Conservation (phyloP, 2,888 invertebrate genomes). For the Hirtodrosophila confusa region DNA sequence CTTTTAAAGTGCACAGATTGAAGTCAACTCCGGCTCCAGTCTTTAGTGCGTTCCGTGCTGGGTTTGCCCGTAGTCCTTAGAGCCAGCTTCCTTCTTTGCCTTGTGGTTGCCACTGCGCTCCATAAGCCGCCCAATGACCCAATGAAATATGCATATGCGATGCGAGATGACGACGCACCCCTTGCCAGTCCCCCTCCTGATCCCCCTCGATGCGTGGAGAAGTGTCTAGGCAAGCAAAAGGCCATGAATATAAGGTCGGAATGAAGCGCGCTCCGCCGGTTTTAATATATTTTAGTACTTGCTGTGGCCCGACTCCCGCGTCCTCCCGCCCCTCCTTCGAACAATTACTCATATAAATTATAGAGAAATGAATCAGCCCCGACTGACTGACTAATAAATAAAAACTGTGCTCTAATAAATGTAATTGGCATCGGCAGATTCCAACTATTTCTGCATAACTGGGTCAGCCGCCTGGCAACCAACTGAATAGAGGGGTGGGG, state of each 20-base stretch:
- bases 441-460: slow-evolving; percentile 59
- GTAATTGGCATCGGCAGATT: slow-evolving; percentile 65
- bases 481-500: slow-evolving; percentile 6
- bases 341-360: slow-evolving; percentile 74
- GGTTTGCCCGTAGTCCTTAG: slow-evolving; percentile 23
- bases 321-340: slow-evolving; percentile 1
- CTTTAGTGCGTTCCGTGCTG: neutral
- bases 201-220: neutral
- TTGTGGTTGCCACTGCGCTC: slow-evolving; percentile 17
- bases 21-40: neutral
- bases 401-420: slow-evolving; percentile 70
- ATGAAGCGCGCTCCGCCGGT: slow-evolving; percentile 31
- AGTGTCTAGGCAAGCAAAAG: slow-evolving; percentile 30
- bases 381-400: slow-evolving; percentile 62
- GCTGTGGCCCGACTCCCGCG: neutral
- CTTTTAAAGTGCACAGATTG: too few relatives aligned
- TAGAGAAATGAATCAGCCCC: slow-evolving; percentile 63
- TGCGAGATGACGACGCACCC: slow-evolving; percentile 39
- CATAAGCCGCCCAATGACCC: slow-evolving; percentile 54
- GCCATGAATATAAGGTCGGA: slow-evolving; percentile 30
- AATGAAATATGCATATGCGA: slow-evolving; percentile 74
- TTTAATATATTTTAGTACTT: slow-evolving; percentile 61
- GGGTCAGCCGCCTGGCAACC: slow-evolving; percentile 67
- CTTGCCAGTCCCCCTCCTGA: too few relatives aligned
- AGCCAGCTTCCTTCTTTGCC: slow-evolving; percentile 31